Evolutionary conservation across 2,888 invertebrate genomes (phyloP).

Genomic region (Tetragonisca angustula): DNA sequence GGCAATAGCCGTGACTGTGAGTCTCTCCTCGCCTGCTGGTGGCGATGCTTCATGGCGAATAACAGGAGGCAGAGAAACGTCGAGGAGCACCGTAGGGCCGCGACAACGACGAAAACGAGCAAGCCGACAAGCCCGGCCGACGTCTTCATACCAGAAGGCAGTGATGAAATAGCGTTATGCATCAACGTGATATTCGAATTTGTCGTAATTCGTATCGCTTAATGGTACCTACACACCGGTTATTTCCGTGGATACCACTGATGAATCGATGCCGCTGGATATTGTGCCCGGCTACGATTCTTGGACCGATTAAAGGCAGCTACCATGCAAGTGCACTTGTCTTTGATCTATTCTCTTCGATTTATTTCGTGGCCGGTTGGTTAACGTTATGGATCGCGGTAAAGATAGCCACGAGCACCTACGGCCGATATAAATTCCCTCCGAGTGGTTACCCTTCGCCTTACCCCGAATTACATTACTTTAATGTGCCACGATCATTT

Average conservation of each 20-base stretch:
- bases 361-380: slow-evolving; percentile 19
- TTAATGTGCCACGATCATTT: background rate
- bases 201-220: slow-evolving; percentile 78
- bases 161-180: slow-evolving; percentile 75
- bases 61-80: slow-evolving; percentile 37
- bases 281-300: slow-evolving; percentile 44
- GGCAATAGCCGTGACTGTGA: slow-evolving; percentile 13
- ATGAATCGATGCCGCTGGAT: slow-evolving; percentile 60
- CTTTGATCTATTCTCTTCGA: slow-evolving; percentile 47
- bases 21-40: slow-evolving; percentile 16
- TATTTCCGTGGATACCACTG: slow-evolving; percentile 62
- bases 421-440: slow-evolving; percentile 14
- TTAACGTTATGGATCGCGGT: slow-evolving; percentile 28
- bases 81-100: slow-evolving; percentile 46
- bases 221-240: slow-evolving; percentile 59
- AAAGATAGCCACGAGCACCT: slow-evolving; percentile 20
- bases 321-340: slow-evolving; percentile 6
- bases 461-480: background rate
- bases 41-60: slow-evolving; percentile 28
- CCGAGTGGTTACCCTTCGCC: too few species aligned
- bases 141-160: slow-evolving; percentile 72
- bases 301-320: slow-evolving; percentile 36
- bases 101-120: slow-evolving; percentile 54
- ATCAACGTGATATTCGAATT: slow-evolving; percentile 78
- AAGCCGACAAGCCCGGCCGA: slow-evolving; percentile 55